phyloP scores from a whole-genome alignment of 2,888 invertebrate genomes.

The Apamea anceps region DNA sequence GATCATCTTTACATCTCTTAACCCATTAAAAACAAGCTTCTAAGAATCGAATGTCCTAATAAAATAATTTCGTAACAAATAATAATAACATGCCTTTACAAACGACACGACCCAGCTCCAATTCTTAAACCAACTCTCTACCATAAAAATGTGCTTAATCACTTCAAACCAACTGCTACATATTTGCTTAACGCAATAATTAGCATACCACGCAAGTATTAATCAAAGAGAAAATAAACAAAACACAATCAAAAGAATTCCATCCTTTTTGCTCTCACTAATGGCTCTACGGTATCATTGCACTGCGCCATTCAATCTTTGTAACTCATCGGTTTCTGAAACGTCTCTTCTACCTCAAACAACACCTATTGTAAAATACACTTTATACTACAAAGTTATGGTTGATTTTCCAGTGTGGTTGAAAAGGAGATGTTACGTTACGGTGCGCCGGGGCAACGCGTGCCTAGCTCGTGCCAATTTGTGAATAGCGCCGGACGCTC shows the following conservation, averaged over 20 bases:
- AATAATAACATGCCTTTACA: not conserved
- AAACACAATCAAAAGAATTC: conserved; percentile 80
- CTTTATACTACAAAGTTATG: conserved; percentile 56
- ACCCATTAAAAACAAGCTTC: too few species aligned
- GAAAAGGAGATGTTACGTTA: conserved; percentile 68
- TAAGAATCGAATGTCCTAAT: not conserved
- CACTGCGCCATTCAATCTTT: conserved; percentile 86
- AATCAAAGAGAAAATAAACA: conserved; percentile 72
- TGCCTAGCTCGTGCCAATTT: conserved; percentile 90
- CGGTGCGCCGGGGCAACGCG: conserved; percentile 75
- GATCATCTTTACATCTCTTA: not conserved
- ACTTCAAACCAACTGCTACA: conserved; percentile 28
- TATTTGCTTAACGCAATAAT: conserved; percentile 60
- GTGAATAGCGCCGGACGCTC: conserved; percentile 89
- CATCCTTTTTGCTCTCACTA: conserved; percentile 83
- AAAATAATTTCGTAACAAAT: not conserved
- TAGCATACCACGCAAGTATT: conserved; percentile 61
- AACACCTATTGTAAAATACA: conserved; percentile 45
- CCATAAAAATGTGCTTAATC: conserved; percentile 37
- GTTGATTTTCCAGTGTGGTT: conserved; percentile 62
- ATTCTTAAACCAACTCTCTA: conserved; percentile 28
- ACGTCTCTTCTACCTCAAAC: conserved; percentile 52
- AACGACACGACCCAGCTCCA: not conserved
- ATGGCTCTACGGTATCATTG: conserved; percentile 84
- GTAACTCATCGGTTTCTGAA: conserved; percentile 74